Base-by-base conservation (phyloP, 2,888 invertebrate species). In the Hymenopus coronatus region DNA sequence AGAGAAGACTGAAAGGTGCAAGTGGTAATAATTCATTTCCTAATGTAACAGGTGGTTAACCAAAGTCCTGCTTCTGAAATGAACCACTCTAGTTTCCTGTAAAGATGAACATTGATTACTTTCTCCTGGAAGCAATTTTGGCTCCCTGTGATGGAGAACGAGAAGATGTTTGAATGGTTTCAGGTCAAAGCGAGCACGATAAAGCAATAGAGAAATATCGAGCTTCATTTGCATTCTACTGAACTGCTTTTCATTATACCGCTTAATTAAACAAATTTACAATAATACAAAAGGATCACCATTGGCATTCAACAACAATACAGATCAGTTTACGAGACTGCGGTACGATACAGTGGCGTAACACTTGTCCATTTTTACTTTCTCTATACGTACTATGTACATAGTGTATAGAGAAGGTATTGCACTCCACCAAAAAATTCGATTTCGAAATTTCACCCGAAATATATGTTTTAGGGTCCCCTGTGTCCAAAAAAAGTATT, bases 191-290 rank as follows among this genome's bases (percentile, higher is more conserved):
- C 12, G 40, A 85, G 15, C 82, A 30, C n/a, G 15, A 83, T 25
- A 81, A 30, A 30, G 70, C 70, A 25, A 15, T 15, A 54, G 25
- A 25, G 54, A 25, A 70, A 70, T 70, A 15, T 70, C 54, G n/a
- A 28, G 40, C 85, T 85, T 85, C 82, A 87, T 87, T 87, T 87
- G 33, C 87, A 87, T 87, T 27, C 33, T 15, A 33, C 33, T 33
- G 82, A 27, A 87, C 30, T 27, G 82, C 27, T 82, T 82, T 87
- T 82, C 40, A 87, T 82, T 87, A 87, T 87, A 82, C 33, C 30
- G 87, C 82, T 40, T 87, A 82, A 82, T 87, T 40, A 87, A 82
- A 87, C 40, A 87, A 82, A 87, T 87, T 87, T 82, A 30, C 82
- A 82, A 87, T 82, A 82, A 82, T 82, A 87, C 87, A 87, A 87